Percentiles rank a stretch among this genome's conserved stretches.
Conservation (phyloP, 2,888 invertebrate species). For the Pollenia griseotomentosa region DNA sequence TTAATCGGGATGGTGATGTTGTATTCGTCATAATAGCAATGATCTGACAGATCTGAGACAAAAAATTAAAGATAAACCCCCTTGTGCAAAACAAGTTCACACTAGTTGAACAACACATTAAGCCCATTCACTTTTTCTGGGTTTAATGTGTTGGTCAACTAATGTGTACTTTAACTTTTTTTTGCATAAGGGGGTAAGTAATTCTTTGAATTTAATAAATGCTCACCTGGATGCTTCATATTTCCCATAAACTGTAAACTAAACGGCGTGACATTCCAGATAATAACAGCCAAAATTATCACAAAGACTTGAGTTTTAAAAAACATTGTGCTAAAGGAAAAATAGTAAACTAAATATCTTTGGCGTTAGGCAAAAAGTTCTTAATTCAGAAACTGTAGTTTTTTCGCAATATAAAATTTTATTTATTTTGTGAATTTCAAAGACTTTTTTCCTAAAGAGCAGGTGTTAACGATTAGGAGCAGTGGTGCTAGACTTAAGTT, state of each 20-base stretch:
- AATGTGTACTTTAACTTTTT: no score
- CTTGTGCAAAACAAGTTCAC: no score
- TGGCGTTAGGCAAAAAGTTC: not conserved
- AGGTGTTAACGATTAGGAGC: no score
- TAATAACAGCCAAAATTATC: not conserved
- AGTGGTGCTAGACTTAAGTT: no score
- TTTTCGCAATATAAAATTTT: no score
- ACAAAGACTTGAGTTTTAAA: not conserved
- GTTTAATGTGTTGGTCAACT: no score
- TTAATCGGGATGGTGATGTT: constrained; percentile 76
- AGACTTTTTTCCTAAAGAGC: no score
- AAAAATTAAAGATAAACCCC: no score
- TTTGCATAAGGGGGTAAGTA: no score
- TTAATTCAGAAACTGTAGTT: not conserved
- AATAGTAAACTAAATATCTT: not conserved
- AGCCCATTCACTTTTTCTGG: no score
- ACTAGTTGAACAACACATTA: no score
- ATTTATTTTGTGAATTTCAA: no score
- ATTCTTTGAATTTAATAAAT: not conserved
- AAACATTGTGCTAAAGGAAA: constrained; percentile 10
- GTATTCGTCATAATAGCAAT: constrained; percentile 78
- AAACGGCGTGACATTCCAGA: constrained; percentile 22
- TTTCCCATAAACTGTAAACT: constrained; percentile 53
- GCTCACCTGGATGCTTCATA: constrained; percentile 62
- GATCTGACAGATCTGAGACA: constrained; percentile 71